These are phyloP conservation scores for Phrynosoma blainvillii DNA, from an alignment of 2,113 vertebrate genomes.

Conservation along the genomic window DNA sequence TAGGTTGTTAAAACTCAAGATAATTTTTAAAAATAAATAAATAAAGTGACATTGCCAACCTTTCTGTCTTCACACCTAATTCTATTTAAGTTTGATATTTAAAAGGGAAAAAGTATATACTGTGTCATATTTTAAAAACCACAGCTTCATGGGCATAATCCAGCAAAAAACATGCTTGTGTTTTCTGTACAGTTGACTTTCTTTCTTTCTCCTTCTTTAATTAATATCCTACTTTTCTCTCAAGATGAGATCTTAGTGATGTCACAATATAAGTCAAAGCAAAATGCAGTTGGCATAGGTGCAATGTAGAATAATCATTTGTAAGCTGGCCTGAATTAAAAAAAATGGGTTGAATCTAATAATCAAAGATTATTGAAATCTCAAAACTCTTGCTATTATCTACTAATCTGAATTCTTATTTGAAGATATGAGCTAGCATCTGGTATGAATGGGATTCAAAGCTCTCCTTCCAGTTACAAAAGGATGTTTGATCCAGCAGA, in stretches of 20 bases:
- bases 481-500: not conserved
- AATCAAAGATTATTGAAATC: not conserved
- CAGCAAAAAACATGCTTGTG: not conserved
- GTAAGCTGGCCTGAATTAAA: not conserved
- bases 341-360: not conserved
- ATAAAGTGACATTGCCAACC: not conserved
- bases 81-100: not conserved
- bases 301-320: not conserved
- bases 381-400: not conserved
- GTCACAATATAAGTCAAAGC: too few relatives aligned
- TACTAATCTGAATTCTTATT: not conserved
- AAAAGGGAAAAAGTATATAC: too few relatives aligned
- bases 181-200: not conserved
- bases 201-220: too few relatives aligned
- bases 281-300: too few relatives aligned
- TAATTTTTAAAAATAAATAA: not conserved
- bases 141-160: not conserved
- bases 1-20: not conserved
- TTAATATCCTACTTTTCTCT: too few relatives aligned
- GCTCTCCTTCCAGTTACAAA: not conserved
- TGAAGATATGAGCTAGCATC: not conserved
- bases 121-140: not conserved
- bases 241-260: too few relatives aligned
- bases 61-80: not conserved
- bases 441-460: not conserved